A percentile compares a stretch with the other conserved stretches of the same genome.
These are phyloP conservation scores for Malthinus flaveolus DNA, from an alignment of 2,888 invertebrate genomes.

Conservation along the genomic window DNA sequence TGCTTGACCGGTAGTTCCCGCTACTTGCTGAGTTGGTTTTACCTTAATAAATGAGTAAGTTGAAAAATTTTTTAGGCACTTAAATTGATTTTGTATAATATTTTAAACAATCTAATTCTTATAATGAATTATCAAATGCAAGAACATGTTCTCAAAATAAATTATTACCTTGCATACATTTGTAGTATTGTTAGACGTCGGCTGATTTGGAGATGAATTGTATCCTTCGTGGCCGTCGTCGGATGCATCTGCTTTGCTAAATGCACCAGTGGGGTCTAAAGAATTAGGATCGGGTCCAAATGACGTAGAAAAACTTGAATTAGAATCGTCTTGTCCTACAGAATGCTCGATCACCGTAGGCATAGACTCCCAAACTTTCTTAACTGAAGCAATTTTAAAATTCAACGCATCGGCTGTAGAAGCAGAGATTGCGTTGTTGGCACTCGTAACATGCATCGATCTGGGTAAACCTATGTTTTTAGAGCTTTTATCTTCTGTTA, in stretches of 20 bases:
- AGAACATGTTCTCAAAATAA: neutral
- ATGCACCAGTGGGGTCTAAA: constrained; percentile 54
- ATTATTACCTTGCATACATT: constrained; percentile 73
- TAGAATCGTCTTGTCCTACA: constrained; percentile 54
- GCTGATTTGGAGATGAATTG: constrained; percentile 59
- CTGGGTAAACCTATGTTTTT: constrained; percentile 60
- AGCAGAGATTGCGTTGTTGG: constrained; percentile 74
- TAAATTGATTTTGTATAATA: neutral
- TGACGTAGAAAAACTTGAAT: constrained; percentile 48
- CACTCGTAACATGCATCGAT: constrained; percentile 62
- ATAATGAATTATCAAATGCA: neutral
- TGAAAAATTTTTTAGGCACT: neutral
- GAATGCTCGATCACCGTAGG: constrained; percentile 67
- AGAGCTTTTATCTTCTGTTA: constrained; percentile 71
- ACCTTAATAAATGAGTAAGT: constrained; percentile 57
- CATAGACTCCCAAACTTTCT: constrained; percentile 84
- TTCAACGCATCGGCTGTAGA: constrained; percentile 84
- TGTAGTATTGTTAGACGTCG: constrained; percentile 54
- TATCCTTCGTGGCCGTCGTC: constrained; percentile 60
- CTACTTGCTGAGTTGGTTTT: constrained; percentile 81
- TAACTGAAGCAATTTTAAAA: constrained; percentile 92
- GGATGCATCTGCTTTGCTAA: constrained; percentile 49
- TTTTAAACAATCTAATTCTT: too few relatives aligned
- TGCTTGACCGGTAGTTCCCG: constrained; percentile 54
- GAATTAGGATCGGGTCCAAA: constrained; percentile 53